These are phyloP conservation scores for Phenganax marumi DNA, from an alignment of 92 coral and sea anemone species.

Conservation along the genomic window DNA sequence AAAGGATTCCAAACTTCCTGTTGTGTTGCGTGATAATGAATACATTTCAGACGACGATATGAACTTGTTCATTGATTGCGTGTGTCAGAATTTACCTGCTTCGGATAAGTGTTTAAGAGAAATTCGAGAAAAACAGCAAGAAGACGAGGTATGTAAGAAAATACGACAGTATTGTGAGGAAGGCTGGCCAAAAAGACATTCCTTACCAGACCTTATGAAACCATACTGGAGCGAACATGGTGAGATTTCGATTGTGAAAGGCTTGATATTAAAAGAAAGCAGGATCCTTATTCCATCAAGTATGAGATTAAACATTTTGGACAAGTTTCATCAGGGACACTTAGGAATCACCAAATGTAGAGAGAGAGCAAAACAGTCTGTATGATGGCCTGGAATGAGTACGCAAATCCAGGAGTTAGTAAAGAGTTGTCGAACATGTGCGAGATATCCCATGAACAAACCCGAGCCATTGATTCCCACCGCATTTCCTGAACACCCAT, in stretches of 20 bases:
- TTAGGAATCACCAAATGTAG: conserved; percentile 61
- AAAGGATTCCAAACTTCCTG: too few relatives aligned
- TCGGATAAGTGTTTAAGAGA: background rate
- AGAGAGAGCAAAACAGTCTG: conserved; percentile 55
- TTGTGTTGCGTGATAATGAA: too few relatives aligned
- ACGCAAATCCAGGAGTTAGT: conserved; percentile 55
- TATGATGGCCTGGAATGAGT: conserved; percentile 62
- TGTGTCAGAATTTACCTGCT: too few relatives aligned
- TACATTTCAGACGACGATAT: too few relatives aligned
- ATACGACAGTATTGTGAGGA: background rate
- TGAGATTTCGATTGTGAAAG: conserved; percentile 50
- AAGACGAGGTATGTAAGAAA: background rate
- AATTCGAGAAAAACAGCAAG: background rate
- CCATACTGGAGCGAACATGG: conserved; percentile 49
- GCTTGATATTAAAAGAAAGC: conserved; percentile 45
- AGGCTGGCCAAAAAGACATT: conserved; percentile 57
- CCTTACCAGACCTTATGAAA: conserved; percentile 43
- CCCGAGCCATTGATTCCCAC: conserved; percentile 54
- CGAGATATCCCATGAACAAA: conserved; percentile 43
- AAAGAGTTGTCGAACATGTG: conserved; percentile 45
- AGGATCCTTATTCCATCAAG: conserved; percentile 48
- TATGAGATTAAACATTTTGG: conserved; percentile 49
- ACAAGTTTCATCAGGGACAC: conserved; percentile 51
- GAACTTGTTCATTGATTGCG: too few relatives aligned
- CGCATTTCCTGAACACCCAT: conserved; percentile 51